These are phyloP conservation scores for Pseudomyrmex dendroicus DNA, from an alignment of 1,140 invertebrate species.

Conservation along the genomic window DNA sequence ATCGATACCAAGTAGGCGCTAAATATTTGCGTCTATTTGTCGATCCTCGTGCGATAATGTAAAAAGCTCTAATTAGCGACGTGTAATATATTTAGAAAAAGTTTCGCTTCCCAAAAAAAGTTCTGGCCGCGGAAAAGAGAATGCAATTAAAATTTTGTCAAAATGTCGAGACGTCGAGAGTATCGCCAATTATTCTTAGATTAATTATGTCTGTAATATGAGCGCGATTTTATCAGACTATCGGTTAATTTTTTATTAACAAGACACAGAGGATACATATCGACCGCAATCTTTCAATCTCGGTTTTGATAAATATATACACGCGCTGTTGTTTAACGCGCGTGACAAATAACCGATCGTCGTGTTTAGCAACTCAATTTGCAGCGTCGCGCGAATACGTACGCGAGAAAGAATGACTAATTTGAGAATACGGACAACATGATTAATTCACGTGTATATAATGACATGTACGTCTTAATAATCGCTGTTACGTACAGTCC, in stretches of 20 bases:
- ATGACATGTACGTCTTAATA: constrained; percentile 34
- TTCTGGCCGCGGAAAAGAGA: no score
- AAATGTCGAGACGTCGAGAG: neutral
- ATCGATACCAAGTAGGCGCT: neutral
- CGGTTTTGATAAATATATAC: constrained; percentile 28
- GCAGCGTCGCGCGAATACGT: neutral
- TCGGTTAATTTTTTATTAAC: constrained; percentile 8
- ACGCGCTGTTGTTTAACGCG: neutral
- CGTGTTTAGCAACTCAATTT: constrained; percentile 47
- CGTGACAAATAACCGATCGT: constrained; percentile 44
- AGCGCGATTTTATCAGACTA: neutral
- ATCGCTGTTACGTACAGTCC: constrained; percentile 36
- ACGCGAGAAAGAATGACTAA: constrained; percentile 3
- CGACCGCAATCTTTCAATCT: neutral
- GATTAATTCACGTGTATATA: constrained; percentile 42
- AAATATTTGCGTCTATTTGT: neutral
- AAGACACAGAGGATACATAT: neutral
- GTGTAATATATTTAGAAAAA: neutral
- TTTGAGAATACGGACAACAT: constrained; percentile 22
- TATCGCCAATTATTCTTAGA: constrained; percentile 5
- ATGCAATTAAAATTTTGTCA: neutral
- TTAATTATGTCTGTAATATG: neutral
- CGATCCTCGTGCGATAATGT: no score
- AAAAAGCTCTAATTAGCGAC: neutral
- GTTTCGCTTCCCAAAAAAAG: neutral